phyloP scores from a whole-genome alignment of 2,113 vertebrate genomes.

The Noctilio leporinus region DNA sequence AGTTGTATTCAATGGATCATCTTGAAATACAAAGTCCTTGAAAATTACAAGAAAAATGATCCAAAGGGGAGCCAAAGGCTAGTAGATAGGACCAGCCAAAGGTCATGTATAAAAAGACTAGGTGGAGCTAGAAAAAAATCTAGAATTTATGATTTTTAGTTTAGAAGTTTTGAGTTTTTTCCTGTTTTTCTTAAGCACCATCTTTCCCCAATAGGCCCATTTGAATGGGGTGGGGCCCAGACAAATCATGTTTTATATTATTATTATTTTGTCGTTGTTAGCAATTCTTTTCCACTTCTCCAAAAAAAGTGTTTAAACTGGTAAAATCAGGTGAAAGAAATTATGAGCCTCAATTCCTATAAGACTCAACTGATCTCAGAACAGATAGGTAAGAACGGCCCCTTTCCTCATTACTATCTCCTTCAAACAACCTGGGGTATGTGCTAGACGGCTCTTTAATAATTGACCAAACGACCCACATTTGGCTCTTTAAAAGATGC shows the following conservation, averaged over 20 bases:
- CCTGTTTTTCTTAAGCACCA: conserved; percentile 36
- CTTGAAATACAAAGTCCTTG: conserved; percentile 24
- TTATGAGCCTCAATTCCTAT: not conserved
- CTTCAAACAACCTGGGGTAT: not conserved
- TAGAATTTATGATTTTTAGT: conserved; percentile 24
- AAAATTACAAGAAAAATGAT: conserved; percentile 49
- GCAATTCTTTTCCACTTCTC: not conserved
- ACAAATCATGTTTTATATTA: conserved; percentile 11
- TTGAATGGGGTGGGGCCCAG: conserved; percentile 17
- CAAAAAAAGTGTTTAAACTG: not conserved
- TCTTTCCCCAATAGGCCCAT: conserved; percentile 56
- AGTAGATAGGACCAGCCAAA: conserved; percentile 53
- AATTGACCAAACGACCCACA: not conserved
- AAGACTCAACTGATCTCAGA: not conserved
- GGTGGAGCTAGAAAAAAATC: conserved; percentile 54
- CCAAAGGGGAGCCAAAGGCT: conserved; percentile 49
- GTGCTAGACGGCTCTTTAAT: not conserved
- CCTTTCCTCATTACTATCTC: not conserved
- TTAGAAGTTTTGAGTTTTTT: not conserved
- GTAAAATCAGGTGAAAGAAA: conserved; percentile 21
- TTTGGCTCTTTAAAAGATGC: not conserved
- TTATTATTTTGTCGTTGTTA: not conserved
- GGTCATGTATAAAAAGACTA: conserved; percentile 68
- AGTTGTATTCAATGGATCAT: conserved; percentile 28
- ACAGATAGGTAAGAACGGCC: not conserved